Conservation (phyloP, 2,797 vertebrate genomes). For the Agapornis canus region DNA sequence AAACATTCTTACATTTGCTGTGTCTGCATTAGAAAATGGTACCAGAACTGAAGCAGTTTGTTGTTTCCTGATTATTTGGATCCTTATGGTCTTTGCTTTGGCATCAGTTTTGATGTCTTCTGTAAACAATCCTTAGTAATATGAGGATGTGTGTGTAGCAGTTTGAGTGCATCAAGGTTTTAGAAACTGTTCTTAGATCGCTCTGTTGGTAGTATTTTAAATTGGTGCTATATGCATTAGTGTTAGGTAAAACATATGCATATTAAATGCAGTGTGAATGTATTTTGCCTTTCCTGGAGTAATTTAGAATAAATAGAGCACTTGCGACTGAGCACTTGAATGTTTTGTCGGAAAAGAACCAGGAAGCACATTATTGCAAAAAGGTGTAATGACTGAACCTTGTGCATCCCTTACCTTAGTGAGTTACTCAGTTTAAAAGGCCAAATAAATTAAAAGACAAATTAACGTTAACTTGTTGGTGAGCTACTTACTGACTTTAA, state of each 20-base stretch:
- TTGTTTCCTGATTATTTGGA: not conserved
- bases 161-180: not conserved
- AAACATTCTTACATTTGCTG: not conserved
- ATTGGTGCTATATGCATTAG: not conserved
- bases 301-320: slow-evolving; percentile 54
- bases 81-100: not conserved
- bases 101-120: slow-evolving; percentile 13
- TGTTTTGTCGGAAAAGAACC: slow-evolving; percentile 49
- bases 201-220: not conserved
- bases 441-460: slow-evolving; percentile 78
- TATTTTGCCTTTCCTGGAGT: slow-evolving; percentile 41
- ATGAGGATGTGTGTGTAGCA: not conserved
- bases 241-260: not conserved
- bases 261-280: not conserved
- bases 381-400: not conserved
- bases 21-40: not conserved
- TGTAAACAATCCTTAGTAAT: not conserved
- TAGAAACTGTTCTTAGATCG: not conserved
- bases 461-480: slow-evolving; percentile 76
- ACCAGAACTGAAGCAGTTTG: not conserved
- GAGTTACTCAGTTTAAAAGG: slow-evolving; percentile 74
- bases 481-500: slow-evolving; percentile 73
- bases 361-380: not conserved
- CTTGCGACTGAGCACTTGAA: slow-evolving; percentile 19
- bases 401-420: slow-evolving; percentile 40